Percentiles rank a stretch among this genome's conserved stretches.
Evolutionary conservation across 2,113 vertebrate genomes (phyloP).

Genomic region (Pelodiscus sinensis): DNA sequence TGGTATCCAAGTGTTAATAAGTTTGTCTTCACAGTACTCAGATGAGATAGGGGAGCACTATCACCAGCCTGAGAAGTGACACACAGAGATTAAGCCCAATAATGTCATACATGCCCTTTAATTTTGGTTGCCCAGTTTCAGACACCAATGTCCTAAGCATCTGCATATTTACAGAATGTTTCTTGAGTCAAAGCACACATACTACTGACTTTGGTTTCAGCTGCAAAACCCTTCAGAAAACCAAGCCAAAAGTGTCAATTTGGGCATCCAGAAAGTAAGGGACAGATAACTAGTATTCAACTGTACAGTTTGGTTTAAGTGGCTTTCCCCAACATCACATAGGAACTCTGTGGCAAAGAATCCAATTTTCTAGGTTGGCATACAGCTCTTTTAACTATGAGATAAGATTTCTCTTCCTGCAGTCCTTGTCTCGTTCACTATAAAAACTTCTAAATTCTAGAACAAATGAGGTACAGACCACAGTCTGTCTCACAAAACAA

Average conservation of each 20-base stretch:
- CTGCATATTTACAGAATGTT: too few species aligned
- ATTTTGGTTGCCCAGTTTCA: too few species aligned
- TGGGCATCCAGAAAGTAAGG: neutral
- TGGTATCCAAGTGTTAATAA: too few species aligned
- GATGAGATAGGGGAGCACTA: too few species aligned
- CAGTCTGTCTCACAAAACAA: conserved; percentile 3
- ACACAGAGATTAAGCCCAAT: too few species aligned
- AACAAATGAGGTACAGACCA: neutral
- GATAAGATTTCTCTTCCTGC: neutral
- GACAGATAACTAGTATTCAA: neutral
- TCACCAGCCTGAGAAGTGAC: too few species aligned
- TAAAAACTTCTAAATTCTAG: neutral
- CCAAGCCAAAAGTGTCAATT: neutral
- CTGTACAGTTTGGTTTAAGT: neutral
- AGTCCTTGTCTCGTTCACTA: neutral
- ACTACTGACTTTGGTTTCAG: neutral
- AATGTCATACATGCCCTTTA: too few species aligned
- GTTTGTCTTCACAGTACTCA: too few species aligned
- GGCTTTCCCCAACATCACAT: neutral
- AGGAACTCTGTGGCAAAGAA: neutral
- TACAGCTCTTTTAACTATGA: neutral
- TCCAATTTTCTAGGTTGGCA: neutral
- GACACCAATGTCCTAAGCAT: too few species aligned
- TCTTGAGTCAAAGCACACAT: neutral
- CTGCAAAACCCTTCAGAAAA: neutral